phyloP scores from a whole-genome alignment of 2,888 invertebrate genomes.

The Diplolepis rosae region DNA sequence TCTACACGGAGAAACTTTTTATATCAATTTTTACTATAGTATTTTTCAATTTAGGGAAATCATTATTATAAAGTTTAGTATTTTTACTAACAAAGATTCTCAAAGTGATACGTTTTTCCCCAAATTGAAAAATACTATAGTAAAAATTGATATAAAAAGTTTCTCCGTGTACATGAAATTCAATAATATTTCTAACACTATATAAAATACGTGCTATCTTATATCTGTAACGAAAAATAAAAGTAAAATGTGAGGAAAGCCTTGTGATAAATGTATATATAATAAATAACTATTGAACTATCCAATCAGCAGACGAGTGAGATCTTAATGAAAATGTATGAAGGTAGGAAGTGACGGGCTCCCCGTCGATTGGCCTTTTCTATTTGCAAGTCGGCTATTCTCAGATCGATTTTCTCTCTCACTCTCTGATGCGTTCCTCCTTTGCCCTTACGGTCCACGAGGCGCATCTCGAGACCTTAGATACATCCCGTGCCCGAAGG shows the following conservation, averaged over 20 bases:
- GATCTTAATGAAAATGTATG: constrained; percentile 64
- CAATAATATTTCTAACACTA: no score
- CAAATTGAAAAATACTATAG: no score
- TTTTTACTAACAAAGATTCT: no score
- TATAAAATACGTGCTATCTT: no score
- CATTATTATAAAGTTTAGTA: no score
- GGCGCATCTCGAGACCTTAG: constrained; percentile 6
- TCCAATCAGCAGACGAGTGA: constrained; percentile 2
- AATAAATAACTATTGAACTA: constrained; percentile 6
- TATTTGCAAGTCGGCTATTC: constrained; percentile 3
- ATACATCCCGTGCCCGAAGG: constrained; percentile 28
- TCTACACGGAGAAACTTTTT: no score
- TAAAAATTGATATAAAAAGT: no score
- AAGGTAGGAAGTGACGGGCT: constrained; percentile 53
- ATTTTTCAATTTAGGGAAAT: no score
- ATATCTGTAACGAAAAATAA: not conserved
- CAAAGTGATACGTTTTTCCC: no score
- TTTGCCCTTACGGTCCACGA: not conserved
- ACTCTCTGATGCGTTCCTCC: not conserved
- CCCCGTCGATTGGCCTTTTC: constrained; percentile 6
- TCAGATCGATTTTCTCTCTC: constrained; percentile 25
- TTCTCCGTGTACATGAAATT: no score
- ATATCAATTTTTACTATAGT: no score
- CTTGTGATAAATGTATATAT: not conserved
- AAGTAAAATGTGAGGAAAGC: not conserved